Base-by-base conservation (phyloP, 1,140 invertebrate species). In the Orchestia grillus region DNA sequence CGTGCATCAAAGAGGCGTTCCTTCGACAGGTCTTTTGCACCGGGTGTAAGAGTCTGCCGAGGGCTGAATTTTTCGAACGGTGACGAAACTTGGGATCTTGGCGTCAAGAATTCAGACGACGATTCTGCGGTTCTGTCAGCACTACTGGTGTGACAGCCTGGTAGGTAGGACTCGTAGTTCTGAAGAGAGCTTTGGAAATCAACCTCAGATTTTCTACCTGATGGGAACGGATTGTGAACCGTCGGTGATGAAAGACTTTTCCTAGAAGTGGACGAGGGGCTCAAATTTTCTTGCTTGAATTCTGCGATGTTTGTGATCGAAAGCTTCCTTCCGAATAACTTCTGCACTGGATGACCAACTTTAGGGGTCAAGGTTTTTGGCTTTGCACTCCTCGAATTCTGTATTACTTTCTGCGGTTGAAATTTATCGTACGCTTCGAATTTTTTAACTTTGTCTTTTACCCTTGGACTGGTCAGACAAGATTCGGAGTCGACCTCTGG, bases 21-120 rank as follows among this genome's bases (percentile, higher is more conserved):
- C 19, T 6, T 91, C 44, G 41, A 11, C 23, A 91, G 6, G 0
- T 44, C 44, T 36, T 36, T 77, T 77, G 62, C 6, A 19, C 6
- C 19, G 6, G 47, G 47, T 8, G 47, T 8, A 6, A 53, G 36
- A 77, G 36, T 23, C 62, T 23, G 62, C 1, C 62, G 62, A 77
- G 62, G 62, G 1, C 15, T 77, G 36, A 77, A 77, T 36, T 77
- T 77, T 15, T 36, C 62, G 62, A 77, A 77, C 0, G 92, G 16
- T 36, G 92, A 94, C 44, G 92, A 94, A 94, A 94, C 44, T 94
- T 94, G 92, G 41, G 92, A 94, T 45, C 92, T 44, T 11, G 92
- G 92, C 0, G 92, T 94, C 3, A 94, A 44, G 40, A 94, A 94
- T 6, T 94, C 92, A 15, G 92, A 94, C 8, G 92, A 45, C 19